These are phyloP conservation scores for Acanthiza pusilla DNA, from an alignment of 2,797 vertebrate genomes.

Conservation along the genomic window DNA sequence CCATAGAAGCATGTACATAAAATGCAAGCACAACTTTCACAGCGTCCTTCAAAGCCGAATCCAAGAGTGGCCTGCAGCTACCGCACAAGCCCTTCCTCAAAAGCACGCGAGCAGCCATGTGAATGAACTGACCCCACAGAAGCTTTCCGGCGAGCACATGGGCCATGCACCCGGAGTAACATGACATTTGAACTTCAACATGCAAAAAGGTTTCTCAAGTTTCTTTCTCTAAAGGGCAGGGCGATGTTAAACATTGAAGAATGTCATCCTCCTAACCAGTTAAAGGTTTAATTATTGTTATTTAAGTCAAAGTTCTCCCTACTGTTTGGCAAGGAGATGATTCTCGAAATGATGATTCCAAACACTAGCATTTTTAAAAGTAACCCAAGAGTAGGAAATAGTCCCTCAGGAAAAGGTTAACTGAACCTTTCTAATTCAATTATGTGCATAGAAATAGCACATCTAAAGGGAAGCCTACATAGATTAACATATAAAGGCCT, in stretches of 20 bases:
- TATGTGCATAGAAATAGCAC: not conserved
- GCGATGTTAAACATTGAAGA: not conserved
- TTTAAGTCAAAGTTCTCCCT: conserved; percentile 29
- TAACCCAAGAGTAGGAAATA: not conserved
- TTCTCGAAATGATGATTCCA: not conserved
- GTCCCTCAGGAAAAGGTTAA: not conserved
- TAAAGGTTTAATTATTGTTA: conserved; percentile 47
- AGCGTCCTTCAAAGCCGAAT: not conserved
- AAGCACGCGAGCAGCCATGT: rapidly evolving
- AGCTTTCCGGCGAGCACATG: rapidly evolving
- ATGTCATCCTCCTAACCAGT: not conserved
- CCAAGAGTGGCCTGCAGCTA: not conserved
- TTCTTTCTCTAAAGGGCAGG: conserved; percentile 4
- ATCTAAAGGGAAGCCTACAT: not conserved
- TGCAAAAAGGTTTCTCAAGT: not conserved
- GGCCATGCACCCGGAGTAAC: not conserved
- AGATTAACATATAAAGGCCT: not conserved
- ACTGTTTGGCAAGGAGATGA: not conserved
- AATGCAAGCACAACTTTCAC: not conserved
- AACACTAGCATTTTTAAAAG: not conserved
- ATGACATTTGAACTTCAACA: not conserved
- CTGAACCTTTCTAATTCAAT: not conserved
- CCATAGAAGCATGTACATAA: rapidly evolving
- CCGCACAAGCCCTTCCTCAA: not conserved
- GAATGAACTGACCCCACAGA: not conserved